Evolutionary conservation across 23 tunicate species (phyloP), one percentile per base, ranked within the genome.

Genomic region (Trididemnum miniatum): DNA sequence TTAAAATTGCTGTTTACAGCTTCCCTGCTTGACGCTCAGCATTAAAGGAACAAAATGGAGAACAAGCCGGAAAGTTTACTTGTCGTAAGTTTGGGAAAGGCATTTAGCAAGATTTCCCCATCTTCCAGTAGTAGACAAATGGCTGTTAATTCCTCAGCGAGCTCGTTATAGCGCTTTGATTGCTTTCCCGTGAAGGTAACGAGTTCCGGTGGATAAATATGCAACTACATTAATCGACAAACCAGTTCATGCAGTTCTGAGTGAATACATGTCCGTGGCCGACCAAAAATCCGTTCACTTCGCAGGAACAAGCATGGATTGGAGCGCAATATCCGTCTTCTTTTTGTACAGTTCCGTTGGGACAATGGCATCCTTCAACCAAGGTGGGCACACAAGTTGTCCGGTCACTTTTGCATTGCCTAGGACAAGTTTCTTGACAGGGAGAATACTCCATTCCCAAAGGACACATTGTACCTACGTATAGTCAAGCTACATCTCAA

Each of bases 351-450:
- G 65, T 63, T 1, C 87, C 87, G n/a, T 74, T 60, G 1, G 83
- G 87, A 35, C 92, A 88, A 51, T 82, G 78, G 83, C 92, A 88
- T 31, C 92, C 92, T 77, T 88, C 92, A 9, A 88, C 78, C 1
- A 69, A 9, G 18, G 73, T 39, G 29, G 78, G 33, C 65, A 65
- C 83, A 85, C 74, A 77, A 26, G 35, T 54, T 31, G 39, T 35
- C 20, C 23, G 22, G 1, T 72, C 39, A 7, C 32, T 35, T n/a
- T 40, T 40, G 35, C 92, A 87, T 12, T 31, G 60, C 0, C 31
- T 35, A 12, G 57, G 2, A 40, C 86, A 62, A 18, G 67, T 22
- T 3, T 18, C 26, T 20, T 20, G 15, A 3, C 67, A 22, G 20
- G 44, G 25, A 5, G 67, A 22, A 26, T 20, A 62, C 29, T 62